Percentiles rank a stretch among this genome's conserved stretches.
phyloP scores from a whole-genome alignment of 2,797 vertebrate species.

The Bradypus variegatus region DNA sequence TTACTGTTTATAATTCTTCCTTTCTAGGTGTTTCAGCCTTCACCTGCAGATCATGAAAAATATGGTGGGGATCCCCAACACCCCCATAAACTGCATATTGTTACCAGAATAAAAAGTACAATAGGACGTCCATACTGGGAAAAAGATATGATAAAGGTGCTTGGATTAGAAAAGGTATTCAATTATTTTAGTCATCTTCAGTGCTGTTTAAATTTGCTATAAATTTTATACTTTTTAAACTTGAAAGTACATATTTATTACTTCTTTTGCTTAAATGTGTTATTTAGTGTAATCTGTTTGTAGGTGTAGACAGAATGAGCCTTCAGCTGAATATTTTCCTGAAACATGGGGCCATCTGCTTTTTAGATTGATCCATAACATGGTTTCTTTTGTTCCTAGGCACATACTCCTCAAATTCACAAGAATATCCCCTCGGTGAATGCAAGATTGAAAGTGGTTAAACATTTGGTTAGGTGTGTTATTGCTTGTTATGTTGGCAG shows the following conservation, averaged over 20 bases:
- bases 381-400: constrained; percentile 69
- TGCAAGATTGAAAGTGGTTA: constrained; percentile 84
- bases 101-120: constrained; percentile 85
- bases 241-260: background rate
- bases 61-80: constrained; percentile 90
- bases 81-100: constrained; percentile 90
- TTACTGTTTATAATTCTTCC: constrained; percentile 18
- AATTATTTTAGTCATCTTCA: background rate
- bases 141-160: constrained; percentile 80
- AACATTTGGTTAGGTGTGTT: constrained; percentile 90
- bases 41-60: constrained; percentile 86
- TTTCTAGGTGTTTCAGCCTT: constrained; percentile 82
- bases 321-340: background rate
- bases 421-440: constrained; percentile 96
- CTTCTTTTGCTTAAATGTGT: background rate
- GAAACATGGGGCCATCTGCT: background rate
- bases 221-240: background rate
- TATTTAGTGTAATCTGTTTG: background rate
- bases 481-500: constrained; percentile 54
- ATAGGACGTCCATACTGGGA: constrained; percentile 91
- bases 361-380: background rate
- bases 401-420: constrained; percentile 83
- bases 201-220: background rate
- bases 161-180: constrained; percentile 86
- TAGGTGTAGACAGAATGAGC: background rate